Conservation (phyloP, 2,113 vertebrate species). For the Macrotus californicus region DNA sequence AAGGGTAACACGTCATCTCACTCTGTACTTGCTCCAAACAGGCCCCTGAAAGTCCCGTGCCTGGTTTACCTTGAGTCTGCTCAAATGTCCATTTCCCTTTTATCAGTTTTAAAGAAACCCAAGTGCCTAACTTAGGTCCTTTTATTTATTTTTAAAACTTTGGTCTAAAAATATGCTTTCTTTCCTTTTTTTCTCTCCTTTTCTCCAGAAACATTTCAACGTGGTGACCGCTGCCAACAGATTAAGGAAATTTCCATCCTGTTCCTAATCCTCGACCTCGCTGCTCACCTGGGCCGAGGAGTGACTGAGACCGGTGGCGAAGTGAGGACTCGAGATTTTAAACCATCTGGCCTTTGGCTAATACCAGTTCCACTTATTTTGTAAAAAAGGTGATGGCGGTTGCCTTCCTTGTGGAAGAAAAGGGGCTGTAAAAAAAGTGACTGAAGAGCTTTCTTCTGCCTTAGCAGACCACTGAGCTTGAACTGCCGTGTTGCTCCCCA, state of each 20-base stretch:
- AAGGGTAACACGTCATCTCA: not conserved
- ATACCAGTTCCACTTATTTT: not conserved
- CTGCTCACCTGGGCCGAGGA: not conserved
- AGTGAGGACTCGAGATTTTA: conserved; percentile 18
- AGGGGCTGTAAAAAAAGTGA: not conserved
- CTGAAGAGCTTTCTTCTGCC: not conserved
- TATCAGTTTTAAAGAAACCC: not conserved
- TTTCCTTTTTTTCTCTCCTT: not conserved
- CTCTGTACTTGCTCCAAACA: not conserved
- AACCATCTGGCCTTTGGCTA: not conserved
- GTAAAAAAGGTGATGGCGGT: not conserved
- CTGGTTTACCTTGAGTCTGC: not conserved
- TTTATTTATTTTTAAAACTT: not conserved
- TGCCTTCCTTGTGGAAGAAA: not conserved
- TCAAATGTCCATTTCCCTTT: not conserved
- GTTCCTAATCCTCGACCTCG: conserved; percentile 69
- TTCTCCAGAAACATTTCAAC: conserved; percentile 88
- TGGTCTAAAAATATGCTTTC: not conserved
- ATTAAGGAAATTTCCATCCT: conserved; percentile 83
- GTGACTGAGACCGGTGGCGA: not conserved
- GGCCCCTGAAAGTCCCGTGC: not conserved
- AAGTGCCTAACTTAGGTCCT: not conserved
- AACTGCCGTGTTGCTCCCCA: not conserved
- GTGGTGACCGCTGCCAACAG: conserved; percentile 89
- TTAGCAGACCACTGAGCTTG: not conserved